A percentile compares a stretch with the other conserved stretches of the same genome.
phyloP scores from a whole-genome alignment of 2,113 vertebrate species.

The Anoura caudifer region DNA sequence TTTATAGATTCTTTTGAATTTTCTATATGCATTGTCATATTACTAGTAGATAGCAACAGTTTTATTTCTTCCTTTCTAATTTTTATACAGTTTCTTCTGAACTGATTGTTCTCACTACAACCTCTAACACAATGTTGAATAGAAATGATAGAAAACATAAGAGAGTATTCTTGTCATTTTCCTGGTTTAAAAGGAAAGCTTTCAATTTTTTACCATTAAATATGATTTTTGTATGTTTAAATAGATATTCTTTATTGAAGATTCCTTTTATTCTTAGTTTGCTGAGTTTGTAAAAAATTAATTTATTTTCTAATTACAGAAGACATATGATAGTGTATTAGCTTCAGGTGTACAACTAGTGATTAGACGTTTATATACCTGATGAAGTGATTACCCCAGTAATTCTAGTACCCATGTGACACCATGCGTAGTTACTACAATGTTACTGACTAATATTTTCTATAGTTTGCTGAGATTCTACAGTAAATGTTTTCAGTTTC shows the following conservation, averaged over 20 bases:
- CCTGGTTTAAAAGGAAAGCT: background rate
- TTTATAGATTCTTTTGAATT: background rate
- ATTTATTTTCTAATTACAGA: background rate
- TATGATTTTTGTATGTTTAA: background rate
- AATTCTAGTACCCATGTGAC: background rate
- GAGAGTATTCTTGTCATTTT: background rate
- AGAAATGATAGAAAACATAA: background rate
- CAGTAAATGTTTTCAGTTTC: background rate
- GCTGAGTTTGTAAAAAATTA: background rate
- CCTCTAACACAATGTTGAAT: background rate
- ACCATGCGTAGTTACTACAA: background rate
- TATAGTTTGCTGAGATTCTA: background rate
- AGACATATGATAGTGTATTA: background rate
- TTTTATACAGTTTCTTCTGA: background rate
- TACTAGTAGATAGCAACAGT: background rate
- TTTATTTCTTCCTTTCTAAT: conserved; percentile 17
- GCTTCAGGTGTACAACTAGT: background rate
- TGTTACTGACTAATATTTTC: background rate
- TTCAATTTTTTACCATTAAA: background rate
- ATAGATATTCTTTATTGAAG: background rate
- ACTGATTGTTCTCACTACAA: background rate
- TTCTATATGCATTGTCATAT: background rate
- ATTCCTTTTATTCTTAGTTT: background rate
- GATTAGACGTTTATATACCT: background rate
- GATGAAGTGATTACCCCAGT: background rate